Percentiles rank a stretch among this genome's conserved stretches.
phyloP scores from a whole-genome alignment of 2,113 vertebrate species.

The Callipepla squamata region DNA sequence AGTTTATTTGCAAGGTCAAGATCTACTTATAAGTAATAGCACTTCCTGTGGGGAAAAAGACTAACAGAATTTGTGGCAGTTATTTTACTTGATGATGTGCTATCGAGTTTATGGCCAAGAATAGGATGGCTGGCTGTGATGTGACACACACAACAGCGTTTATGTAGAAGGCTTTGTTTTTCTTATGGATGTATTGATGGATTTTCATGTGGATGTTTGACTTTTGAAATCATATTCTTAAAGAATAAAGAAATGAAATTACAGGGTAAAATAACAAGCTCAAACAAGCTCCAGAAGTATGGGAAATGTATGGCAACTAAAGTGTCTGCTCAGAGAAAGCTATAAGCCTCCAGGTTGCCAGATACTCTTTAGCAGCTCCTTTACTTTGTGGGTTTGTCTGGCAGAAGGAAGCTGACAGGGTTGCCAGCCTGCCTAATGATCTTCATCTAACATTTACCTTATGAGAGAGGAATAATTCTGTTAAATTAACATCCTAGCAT shows the following conservation, averaged over 20 bases:
- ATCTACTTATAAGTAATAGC: slow-evolving; percentile 33
- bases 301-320: not conserved
- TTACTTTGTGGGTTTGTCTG: not conserved
- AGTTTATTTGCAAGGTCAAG: slow-evolving; percentile 27
- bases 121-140: slow-evolving; percentile 7
- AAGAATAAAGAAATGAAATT: not conserved
- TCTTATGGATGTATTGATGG: not conserved
- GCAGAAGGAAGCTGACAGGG: slow-evolving; percentile 44
- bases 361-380: slow-evolving; percentile 50
- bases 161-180: slow-evolving; percentile 10
- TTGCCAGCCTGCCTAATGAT: slow-evolving; percentile 66
- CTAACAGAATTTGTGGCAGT: slow-evolving; percentile 21
- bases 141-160: not conserved
- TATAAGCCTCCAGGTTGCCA: not conserved
- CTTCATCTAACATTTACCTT: slow-evolving; percentile 48
- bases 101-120: not conserved
- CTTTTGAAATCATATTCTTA: slow-evolving; percentile 8
- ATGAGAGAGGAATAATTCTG: slow-evolving; percentile 59
- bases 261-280: not conserved
- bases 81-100: slow-evolving; percentile 30
- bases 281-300: not conserved
- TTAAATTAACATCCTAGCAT: slow-evolving; percentile 65
- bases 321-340: not conserved
- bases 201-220: not conserved
- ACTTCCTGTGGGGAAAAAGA: slow-evolving; percentile 34